Evolutionary conservation across 37 sponge, comb jelly and placozoan genomes (phyloP), one percentile per base, ranked within the genome.

Genomic region (Chondrilla cf. caribensis): DNA sequence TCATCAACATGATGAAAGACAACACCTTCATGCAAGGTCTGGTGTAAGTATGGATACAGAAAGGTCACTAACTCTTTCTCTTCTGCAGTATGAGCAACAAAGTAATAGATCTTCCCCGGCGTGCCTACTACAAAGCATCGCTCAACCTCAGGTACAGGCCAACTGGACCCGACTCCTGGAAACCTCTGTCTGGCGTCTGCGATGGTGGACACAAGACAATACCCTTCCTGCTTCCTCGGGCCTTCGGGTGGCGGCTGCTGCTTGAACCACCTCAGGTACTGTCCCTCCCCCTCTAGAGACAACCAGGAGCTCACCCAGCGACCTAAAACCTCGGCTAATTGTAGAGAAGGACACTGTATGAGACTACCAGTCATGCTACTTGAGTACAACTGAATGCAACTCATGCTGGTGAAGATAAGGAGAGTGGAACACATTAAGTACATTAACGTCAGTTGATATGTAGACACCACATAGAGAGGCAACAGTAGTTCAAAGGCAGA

Each of bases 191-290:
- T 73, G 22, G 36, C 44, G 7, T 73, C 76, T 3, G 76, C 76
- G 9, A 73, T 37, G 24, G 37, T 39, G 25, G 76, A 31, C 76
- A 73, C 24, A n/a, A 2, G 18, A 24, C 29, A 36, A 43, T 11
- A 43, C 6, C 76, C 76, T 1, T 37, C 44, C 8, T 41, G 43
- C 43, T 73, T 73, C 6, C 76, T 41, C 18, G 43, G 76, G 22
- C 43, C 43, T 0, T 36, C 76, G 8, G 0, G 8, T 17, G 7
- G 41, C 3, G 70, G 70, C 44, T 73, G 14, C 14, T 32, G 38
- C 44, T 73, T 73, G 76, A 73, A 73, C 76, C 76, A 73, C 76
- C 76, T 73, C 76, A 73, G 44, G 44, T 36, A 22, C 76, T 73
- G 43, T 15, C 76, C 76, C 17, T 73, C 76, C 24, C 24, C 41